Conservation (phyloP, 2,797 vertebrate species). For the Taenioides sp. region DNA sequence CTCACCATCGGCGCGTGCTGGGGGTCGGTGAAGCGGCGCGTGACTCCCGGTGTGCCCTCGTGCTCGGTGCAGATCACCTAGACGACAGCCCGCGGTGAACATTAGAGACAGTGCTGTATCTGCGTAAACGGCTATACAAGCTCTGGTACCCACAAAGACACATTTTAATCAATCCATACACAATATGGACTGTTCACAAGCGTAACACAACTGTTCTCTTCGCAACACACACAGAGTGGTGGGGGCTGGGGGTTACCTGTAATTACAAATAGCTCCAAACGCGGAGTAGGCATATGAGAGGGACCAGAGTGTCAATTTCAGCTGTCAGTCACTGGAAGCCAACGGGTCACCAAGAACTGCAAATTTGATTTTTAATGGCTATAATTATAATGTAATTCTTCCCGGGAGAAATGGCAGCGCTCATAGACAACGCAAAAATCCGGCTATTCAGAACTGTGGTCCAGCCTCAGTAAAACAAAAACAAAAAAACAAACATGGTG, state of each 20-base stretch:
- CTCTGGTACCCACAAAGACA: conserved; percentile 77
- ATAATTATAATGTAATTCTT: conserved; percentile 96
- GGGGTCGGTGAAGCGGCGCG: conserved; percentile 80
- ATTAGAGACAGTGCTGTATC: conserved; percentile 4
- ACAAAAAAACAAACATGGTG: conserved; percentile 51
- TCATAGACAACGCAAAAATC: conserved; percentile 74
- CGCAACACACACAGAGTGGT: conserved; percentile 66
- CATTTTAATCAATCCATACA: conserved; percentile 94
- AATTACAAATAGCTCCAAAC: conserved; percentile 98
- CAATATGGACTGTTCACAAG: conserved; percentile 91
- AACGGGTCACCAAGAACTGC: conserved; percentile 95
- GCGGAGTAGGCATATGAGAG: conserved; percentile 85
- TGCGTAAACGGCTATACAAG: conserved; percentile 79
- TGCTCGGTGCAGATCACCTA: conserved; percentile 81
- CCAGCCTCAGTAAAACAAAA: conserved; percentile 65
- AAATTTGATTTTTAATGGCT: conserved; percentile 97
- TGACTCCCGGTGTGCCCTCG: conserved; percentile 76
- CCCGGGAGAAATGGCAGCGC: conserved; percentile 70
- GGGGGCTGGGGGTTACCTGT: conserved; percentile 81
- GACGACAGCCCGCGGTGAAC: conserved; percentile 56
- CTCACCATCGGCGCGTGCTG: conserved; percentile 90
- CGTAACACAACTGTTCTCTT: conserved; percentile 86
- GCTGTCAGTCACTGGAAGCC: conserved; percentile 90
- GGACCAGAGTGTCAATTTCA: conserved; percentile 96
- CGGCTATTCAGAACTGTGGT: conserved; percentile 69